Conservation (phyloP, 2,888 invertebrate genomes). For the Lasioglossum oenotherae region DNA sequence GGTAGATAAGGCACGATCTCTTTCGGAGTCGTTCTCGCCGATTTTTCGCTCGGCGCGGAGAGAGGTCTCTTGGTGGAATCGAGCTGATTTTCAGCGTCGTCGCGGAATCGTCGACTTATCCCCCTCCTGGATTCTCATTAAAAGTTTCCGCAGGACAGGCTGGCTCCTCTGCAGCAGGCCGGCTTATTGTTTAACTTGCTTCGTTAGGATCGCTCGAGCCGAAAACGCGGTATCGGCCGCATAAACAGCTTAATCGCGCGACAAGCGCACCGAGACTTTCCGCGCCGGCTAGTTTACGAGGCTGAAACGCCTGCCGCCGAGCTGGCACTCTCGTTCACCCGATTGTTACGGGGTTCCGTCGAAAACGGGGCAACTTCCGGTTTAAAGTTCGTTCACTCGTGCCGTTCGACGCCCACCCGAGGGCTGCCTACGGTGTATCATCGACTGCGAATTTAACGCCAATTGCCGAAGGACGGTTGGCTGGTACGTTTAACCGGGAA, state of each 20-base stretch:
- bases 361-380: slow-evolving; percentile 54
- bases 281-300: slow-evolving; percentile 52
- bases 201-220: slow-evolving; percentile 56
- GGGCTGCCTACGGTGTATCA: slow-evolving; percentile 4
- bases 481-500: slow-evolving; percentile 17
- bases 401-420: not conserved
- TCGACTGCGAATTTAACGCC: slow-evolving; percentile 20
- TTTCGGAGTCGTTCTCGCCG: not conserved
- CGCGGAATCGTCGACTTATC: not conserved
- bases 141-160: slow-evolving; percentile 58
- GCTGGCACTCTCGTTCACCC: slow-evolving; percentile 15
- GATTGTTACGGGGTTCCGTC: slow-evolving; percentile 6
- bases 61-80: not conserved
- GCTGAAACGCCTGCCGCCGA: not conserved
- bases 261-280: slow-evolving; percentile 55
- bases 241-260: slow-evolving; percentile 68
- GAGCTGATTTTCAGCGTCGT: slow-evolving; percentile 15
- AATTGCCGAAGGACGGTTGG: slow-evolving; percentile 6
- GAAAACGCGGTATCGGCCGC: slow-evolving; percentile 59
- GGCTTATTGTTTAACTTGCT: slow-evolving; percentile 60
- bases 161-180: slow-evolving; percentile 23
- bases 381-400: slow-evolving; percentile 36
- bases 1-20: slow-evolving; percentile 31
- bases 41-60: not conserved
- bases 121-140: slow-evolving; percentile 57